phyloP scores from a whole-genome alignment of 23 tunicate species.

The Corella eumyota region DNA sequence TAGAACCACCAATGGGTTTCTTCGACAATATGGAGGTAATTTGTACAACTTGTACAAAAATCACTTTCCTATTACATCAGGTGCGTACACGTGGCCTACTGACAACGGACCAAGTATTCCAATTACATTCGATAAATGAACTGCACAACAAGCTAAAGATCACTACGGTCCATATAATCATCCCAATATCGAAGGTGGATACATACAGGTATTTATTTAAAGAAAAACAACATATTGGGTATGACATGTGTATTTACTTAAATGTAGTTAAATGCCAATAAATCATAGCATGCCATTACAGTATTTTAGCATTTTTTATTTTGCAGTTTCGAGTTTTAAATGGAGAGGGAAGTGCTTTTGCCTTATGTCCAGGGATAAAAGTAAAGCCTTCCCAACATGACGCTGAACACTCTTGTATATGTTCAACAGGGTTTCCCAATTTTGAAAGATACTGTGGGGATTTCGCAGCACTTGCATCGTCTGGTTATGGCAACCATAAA shows the following conservation, averaged over 20 bases:
- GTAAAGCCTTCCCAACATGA: neutral
- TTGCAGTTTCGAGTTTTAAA: constrained; percentile 16
- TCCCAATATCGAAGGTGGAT: neutral
- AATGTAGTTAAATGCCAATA: no score
- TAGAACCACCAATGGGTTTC: constrained; percentile 1
- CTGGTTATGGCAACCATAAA: neutral
- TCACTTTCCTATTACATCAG: neutral
- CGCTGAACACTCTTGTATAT: constrained; percentile 6
- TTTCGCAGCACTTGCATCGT: constrained; percentile 8
- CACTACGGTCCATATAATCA: constrained; percentile 3
- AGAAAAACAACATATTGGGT: no score
- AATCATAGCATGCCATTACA: neutral
- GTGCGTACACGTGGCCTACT: neutral
- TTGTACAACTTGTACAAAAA: constrained; percentile 4
- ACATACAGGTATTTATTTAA: constrained; percentile 3
- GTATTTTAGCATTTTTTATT: neutral
- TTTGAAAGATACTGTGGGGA: constrained; percentile 15
- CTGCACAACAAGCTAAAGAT: neutral
- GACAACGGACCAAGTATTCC: constrained; percentile 14
- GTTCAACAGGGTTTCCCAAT: constrained; percentile 14
- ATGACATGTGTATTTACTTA: no score
- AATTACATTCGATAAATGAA: constrained; percentile 4
- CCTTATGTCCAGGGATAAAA: constrained; percentile 24
- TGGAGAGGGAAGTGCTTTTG: constrained; percentile 1
- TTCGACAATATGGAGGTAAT: constrained; percentile 2